Conservation (phyloP, 2,113 vertebrate genomes). For the Zosterops pallidus region DNA sequence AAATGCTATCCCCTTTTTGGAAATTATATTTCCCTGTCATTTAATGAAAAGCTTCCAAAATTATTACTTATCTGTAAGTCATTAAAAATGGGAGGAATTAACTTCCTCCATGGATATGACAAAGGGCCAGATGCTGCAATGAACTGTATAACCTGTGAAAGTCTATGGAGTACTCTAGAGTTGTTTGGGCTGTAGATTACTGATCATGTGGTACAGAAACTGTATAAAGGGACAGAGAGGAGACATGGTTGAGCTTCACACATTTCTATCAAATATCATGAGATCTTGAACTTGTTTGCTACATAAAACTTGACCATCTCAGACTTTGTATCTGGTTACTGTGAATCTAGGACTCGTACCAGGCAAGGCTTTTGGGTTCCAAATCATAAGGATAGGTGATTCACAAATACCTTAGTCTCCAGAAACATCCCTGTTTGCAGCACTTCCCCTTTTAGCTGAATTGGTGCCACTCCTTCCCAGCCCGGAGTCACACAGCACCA, state of each 20-base stretch:
- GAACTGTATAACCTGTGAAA: background rate
- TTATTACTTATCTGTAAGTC: background rate
- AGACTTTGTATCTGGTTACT: background rate
- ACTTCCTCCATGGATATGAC: background rate
- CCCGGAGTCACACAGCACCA: accelerated
- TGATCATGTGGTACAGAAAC: background rate
- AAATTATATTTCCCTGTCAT: background rate
- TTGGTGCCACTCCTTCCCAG: background rate
- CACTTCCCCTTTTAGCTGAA: background rate
- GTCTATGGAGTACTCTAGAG: background rate
- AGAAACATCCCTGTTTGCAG: background rate
- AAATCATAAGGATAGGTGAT: background rate
- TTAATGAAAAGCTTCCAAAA: background rate
- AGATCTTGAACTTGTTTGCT: background rate
- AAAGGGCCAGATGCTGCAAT: background rate
- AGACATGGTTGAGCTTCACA: background rate
- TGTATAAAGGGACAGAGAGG: background rate
- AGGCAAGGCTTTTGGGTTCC: background rate
- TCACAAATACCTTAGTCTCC: background rate
- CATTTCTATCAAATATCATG: background rate
- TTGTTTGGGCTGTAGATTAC: background rate
- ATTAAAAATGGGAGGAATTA: background rate
- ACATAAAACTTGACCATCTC: background rate
- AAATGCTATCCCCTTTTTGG: background rate
- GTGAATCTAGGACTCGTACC: background rate